Evolutionary conservation across 2,888 invertebrate species (phyloP).

Genomic region (Plagiodera versicolora): DNA sequence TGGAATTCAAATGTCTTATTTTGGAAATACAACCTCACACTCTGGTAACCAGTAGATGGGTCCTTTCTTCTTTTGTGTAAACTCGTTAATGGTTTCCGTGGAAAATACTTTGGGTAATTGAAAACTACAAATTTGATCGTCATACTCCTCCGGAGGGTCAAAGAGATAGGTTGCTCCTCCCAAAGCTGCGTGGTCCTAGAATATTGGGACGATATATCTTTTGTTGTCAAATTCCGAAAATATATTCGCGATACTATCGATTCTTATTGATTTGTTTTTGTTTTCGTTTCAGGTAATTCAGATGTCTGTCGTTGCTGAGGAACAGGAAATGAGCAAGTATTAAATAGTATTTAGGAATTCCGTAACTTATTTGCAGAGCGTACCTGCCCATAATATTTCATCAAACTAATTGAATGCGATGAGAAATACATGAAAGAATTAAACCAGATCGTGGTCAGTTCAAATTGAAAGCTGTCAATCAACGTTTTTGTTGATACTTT

Average conservation of each 20-base stretch:
- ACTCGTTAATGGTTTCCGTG: constrained; percentile 64
- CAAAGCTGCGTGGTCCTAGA: constrained; percentile 82
- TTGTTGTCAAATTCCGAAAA: not conserved
- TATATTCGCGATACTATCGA: too few relatives aligned
- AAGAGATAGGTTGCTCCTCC: constrained; percentile 77
- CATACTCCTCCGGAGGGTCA: constrained; percentile 62
- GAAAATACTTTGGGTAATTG: constrained; percentile 68
- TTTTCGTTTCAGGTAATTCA: constrained; percentile 22
- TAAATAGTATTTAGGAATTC: too few relatives aligned
- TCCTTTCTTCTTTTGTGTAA: constrained; percentile 63
- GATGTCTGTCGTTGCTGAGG: not conserved
- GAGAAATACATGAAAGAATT: too few relatives aligned
- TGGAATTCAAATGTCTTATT: too few relatives aligned
- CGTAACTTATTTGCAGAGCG: too few relatives aligned
- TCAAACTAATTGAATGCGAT: too few relatives aligned
- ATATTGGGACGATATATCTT: constrained; percentile 20
- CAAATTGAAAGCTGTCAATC: too few relatives aligned
- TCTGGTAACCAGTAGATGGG: constrained; percentile 76
- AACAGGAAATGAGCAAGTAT: not conserved
- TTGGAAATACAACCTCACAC: constrained; percentile 62
- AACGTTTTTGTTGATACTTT: too few relatives aligned
- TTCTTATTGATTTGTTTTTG: not conserved
- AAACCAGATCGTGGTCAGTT: too few relatives aligned
- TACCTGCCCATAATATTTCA: too few relatives aligned
- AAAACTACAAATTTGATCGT: constrained; percentile 60